These are phyloP conservation scores for Illadopsis cleaveri DNA, from an alignment of 2,113 vertebrate genomes.

Conservation along the genomic window DNA sequence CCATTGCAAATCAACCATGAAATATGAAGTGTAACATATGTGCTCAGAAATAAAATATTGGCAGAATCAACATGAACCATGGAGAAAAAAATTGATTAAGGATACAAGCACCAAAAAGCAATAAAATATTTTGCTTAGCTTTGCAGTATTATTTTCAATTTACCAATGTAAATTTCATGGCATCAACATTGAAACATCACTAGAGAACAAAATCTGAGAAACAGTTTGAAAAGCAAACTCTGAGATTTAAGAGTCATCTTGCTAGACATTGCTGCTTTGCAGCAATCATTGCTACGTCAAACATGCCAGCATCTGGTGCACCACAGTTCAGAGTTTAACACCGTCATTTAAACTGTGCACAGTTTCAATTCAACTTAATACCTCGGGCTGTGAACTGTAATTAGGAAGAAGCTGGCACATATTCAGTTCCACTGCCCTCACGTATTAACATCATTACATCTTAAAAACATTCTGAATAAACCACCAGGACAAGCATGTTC, in stretches of 20 bases:
- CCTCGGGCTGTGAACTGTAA: not conserved
- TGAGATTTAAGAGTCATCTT: not conserved
- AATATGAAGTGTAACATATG: not conserved
- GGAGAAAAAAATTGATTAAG: not conserved
- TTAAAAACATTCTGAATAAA: slow-evolving; percentile 1
- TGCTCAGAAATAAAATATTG: not conserved
- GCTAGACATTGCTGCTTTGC: not conserved
- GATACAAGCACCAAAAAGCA: not conserved
- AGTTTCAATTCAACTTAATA: not conserved
- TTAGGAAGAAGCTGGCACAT: not conserved
- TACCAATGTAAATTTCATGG: not conserved
- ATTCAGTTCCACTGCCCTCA: not conserved
- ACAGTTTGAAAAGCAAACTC: not conserved
- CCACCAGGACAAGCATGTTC: not conserved
- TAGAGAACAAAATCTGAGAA: not conserved
- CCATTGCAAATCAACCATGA: not conserved
- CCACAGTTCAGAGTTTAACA: not conserved
- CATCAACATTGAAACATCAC: not conserved
- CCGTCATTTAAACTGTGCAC: not conserved
- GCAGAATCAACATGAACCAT: not conserved
- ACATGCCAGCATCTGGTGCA: not conserved
- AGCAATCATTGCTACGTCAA: not conserved
- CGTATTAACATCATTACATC: not conserved
- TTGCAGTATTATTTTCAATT: not conserved
- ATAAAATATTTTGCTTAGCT: not conserved